Evolutionary conservation across 2,888 invertebrate genomes (phyloP).

Genomic region (Cremastobaeus sp.): DNA sequence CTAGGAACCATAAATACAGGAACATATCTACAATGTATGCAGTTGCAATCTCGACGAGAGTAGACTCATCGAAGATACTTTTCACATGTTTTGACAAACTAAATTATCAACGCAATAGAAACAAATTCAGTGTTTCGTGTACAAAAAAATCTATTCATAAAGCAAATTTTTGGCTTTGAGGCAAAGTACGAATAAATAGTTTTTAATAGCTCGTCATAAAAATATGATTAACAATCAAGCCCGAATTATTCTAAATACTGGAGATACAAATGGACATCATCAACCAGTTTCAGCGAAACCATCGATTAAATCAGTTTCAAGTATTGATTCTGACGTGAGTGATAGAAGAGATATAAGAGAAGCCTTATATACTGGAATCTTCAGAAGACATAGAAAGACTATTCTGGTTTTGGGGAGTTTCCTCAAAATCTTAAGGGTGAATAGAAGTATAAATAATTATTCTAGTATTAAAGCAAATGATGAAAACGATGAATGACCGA

Average conservation of each 20-base stretch:
- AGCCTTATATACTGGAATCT: constrained; percentile 76
- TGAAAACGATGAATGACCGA: constrained; percentile 75
- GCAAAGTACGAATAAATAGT: neutral
- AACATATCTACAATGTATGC: too few species aligned
- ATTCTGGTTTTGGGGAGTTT: constrained; percentile 77
- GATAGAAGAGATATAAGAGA: constrained; percentile 76
- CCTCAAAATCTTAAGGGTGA: constrained; percentile 77
- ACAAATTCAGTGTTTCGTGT: too few species aligned
- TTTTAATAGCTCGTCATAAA: neutral
- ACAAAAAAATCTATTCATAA: too few species aligned
- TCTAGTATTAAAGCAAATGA: constrained; percentile 77
- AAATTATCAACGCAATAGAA: too few species aligned
- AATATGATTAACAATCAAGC: constrained; percentile 76
- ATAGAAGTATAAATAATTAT: constrained; percentile 77
- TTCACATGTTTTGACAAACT: too few species aligned
- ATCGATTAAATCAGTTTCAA: constrained; percentile 75
- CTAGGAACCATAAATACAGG: too few species aligned
- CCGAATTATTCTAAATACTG: constrained; percentile 71
- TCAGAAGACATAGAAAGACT: constrained; percentile 76
- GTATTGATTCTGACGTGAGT: constrained; percentile 76
- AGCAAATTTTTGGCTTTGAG: too few species aligned
- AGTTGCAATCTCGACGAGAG: too few species aligned
- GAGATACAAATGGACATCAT: constrained; percentile 68
- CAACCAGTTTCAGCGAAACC: constrained; percentile 75
- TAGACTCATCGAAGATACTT: too few species aligned